These are phyloP conservation scores for Prorops nasuta DNA, from an alignment of 1,140 invertebrate genomes.

Conservation along the genomic window DNA sequence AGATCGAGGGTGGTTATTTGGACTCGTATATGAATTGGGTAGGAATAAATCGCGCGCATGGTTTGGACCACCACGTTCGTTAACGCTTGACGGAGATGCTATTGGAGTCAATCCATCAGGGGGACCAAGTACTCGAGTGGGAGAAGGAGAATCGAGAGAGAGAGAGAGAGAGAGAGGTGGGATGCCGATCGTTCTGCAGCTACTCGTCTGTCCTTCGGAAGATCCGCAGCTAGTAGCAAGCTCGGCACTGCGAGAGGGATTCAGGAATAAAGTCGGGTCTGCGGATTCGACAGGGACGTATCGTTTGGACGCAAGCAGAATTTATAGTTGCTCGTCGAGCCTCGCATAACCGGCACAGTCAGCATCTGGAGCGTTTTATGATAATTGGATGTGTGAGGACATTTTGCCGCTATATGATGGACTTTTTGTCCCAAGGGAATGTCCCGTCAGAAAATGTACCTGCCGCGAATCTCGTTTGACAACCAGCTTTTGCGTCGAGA, in stretches of 20 bases:
- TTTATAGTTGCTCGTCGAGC: constrained; percentile 21
- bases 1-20: too few relatives aligned
- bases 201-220: too few relatives aligned
- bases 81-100: too few relatives aligned
- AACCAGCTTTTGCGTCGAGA: too few relatives aligned
- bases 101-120: constrained; percentile 24
- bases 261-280: constrained; percentile 21
- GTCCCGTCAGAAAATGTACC: constrained; percentile 5
- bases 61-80: constrained; percentile 27
- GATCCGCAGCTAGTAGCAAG: too few relatives aligned
- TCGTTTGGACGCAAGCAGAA: constrained; percentile 24
- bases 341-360: constrained; percentile 2
- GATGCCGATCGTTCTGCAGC: too few relatives aligned
- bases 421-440: constrained; percentile 24
- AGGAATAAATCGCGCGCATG: too few relatives aligned
- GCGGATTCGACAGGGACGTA: constrained; percentile 21
- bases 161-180: not conserved
- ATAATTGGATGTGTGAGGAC: constrained; percentile 33
- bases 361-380: constrained; percentile 39
- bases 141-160: not conserved
- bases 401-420: constrained; percentile 27
- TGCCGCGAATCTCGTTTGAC: too few relatives aligned
- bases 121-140: not conserved
- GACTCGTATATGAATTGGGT: too few relatives aligned
- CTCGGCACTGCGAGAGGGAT: not conserved